A percentile compares a stretch with the other conserved stretches of the same genome.
These are phyloP conservation scores for Grammomys surdaster DNA, from an alignment of 2,113 vertebrate species.

Conservation along the genomic window DNA sequence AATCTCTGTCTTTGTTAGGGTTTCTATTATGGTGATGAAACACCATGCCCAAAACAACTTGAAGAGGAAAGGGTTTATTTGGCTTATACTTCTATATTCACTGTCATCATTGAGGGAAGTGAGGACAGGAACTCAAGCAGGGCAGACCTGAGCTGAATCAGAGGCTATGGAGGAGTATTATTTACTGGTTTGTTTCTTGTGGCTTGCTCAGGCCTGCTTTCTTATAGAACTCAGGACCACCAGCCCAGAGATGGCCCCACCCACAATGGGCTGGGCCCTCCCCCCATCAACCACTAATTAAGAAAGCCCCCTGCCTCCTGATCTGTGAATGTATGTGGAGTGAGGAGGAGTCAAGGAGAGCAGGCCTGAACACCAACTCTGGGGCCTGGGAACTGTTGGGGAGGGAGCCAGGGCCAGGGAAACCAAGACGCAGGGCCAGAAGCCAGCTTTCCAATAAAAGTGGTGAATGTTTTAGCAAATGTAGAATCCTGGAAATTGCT, in stretches of 20 bases:
- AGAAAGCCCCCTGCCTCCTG: not conserved
- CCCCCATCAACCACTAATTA: not conserved
- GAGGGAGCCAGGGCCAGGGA: not conserved
- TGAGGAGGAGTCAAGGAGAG: not conserved
- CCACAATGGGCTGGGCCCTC: not conserved
- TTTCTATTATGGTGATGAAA: not conserved
- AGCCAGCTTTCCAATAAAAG: conserved; percentile 60
- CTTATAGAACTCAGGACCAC: not conserved
- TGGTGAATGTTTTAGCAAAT: conserved; percentile 22
- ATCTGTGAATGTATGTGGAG: not conserved
- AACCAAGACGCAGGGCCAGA: not conserved
- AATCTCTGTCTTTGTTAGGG: not conserved
- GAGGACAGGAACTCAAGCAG: not conserved
- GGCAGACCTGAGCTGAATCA: not conserved
- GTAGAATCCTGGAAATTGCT: conserved; percentile 53
- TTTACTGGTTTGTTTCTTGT: not conserved
- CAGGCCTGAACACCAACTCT: not conserved
- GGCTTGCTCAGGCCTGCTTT: not conserved
- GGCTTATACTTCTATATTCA: not conserved
- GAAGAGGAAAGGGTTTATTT: not conserved
- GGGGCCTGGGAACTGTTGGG: not conserved
- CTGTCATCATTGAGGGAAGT: not conserved
- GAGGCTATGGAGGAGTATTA: not conserved
- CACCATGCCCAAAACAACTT: not conserved
- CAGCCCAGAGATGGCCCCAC: not conserved